Evolutionary conservation across 2,888 invertebrate species (phyloP), one percentile per base, ranked within the genome.

Genomic region (Crematogaster levior): DNA sequence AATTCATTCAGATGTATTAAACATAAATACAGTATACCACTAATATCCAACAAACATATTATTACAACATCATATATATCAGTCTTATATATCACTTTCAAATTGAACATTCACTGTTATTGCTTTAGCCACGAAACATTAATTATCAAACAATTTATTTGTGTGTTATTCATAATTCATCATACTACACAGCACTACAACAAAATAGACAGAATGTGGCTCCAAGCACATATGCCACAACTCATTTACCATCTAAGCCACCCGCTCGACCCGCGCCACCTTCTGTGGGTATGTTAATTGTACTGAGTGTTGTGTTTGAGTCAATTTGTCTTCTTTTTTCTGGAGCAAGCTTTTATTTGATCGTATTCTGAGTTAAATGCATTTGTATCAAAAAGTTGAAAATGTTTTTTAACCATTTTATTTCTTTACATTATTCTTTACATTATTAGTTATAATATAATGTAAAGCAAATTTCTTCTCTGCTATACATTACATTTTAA

Each of bases 231-330:
- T 93, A 92, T 81, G 91, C 91, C 86, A 92, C 92, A 88, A 92
- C 92, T 93, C 92, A 93, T 90, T 93, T 91, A 91, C 86, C 93
- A 89, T 92, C 94, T 91, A 94, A 94, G 93, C 93, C 93, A 92
- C 94, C 94, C 87, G 93, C 93, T 91, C 93, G 94, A 91, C 94
- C 94, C 91, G 94, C 94, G 93, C 94, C 94, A 91, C 93, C 92
- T 91, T 92, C 91, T 85, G 93, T 93, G 90, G 94, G 94, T 94
- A 94, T 90, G 94, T 94, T 92, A 91, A 90, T 79, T 65, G 74
- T 63, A 83, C 51, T 84, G 83, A 81, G 82, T 86, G 83, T 87
- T 84, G 18, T 34, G 60, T 75, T 9, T 74, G 56, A 40, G 68
- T 74, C 46, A 81, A 27, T 84, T 40, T 86, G 6, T 87, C 30